Evolutionary conservation across 2,888 invertebrate genomes (phyloP), one percentile per base, ranked within the genome.

Genomic region (Nomada flava): DNA sequence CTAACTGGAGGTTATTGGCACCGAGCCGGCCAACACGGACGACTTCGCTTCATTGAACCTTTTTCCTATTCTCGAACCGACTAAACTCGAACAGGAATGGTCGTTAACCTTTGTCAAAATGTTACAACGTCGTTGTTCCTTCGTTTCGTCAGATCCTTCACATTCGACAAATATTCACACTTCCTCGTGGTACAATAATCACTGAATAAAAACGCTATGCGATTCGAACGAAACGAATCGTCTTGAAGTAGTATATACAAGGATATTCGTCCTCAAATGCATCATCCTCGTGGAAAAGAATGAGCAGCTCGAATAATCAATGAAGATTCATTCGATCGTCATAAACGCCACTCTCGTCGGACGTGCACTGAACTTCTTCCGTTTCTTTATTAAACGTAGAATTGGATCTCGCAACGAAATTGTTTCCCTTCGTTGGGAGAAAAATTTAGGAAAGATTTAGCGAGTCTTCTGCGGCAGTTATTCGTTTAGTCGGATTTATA

Each of bases 1-100:
- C 70, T 75, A 57, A 73, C 60, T 68, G 84, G 85, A 90, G 88
- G 87, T 91, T 91, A 88, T 91, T 89, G 90, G 89, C 90, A 90
- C 89, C 86, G 82, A 83, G 84, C 87, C 88, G 87, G 78, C 76
- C 85, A 75, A 85, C 86, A 89, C 85, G 89, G 85, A 90, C 87
- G 88, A 90, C 88, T 89, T 86, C 81, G 80, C 71, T 87, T 82
- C 89, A 88, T 89, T 84, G 82, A 82, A 79, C 81, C 60, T 77
- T 76, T 79, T 81, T 60, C 69, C 15, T 64, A 15, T 10, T 64
- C 70, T 65, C 23, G 10, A 70, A 68, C 63, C 65, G 52, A 69
- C 60, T 69, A 29, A 59, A n/a, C 42, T n/a, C 62, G 36, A 64
- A 36, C 29, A 15, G 42, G 44, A 36, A 70, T n/a, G 20, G 18